Conservation (phyloP, 2,888 invertebrate species). For the Thalpophila matura region DNA sequence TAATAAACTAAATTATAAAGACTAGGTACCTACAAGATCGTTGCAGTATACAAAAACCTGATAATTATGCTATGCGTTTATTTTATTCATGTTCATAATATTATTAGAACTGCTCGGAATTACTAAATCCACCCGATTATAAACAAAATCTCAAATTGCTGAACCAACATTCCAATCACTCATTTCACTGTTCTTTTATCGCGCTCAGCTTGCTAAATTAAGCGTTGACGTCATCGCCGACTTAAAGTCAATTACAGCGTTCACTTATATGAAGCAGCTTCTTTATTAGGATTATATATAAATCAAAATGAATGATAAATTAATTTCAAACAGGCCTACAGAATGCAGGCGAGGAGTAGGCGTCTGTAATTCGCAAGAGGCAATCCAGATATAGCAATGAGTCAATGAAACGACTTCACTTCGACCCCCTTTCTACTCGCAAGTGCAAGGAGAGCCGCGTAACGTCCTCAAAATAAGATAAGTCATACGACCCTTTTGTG, state of each 20-base stretch:
- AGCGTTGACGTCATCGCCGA: conserved; percentile 51
- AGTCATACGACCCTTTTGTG: conserved; percentile 12
- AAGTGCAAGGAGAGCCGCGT: conserved; percentile 53
- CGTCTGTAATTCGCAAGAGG: conserved; percentile 65
- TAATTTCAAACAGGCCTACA: conserved; percentile 47
- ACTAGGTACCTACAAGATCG: too few species aligned
- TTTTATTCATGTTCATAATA: too few species aligned
- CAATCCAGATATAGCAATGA: conserved; percentile 75
- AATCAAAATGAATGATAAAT: conserved; percentile 60
- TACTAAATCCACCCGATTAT: not conserved
- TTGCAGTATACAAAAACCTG: too few species aligned
- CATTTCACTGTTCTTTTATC: conserved; percentile 47
- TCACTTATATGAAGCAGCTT: conserved; percentile 43
- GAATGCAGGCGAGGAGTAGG: conserved; percentile 60
- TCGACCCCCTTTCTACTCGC: conserved; percentile 64
- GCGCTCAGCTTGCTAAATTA: conserved; percentile 34
- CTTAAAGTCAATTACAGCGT: conserved; percentile 47
- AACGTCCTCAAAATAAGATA: conserved; percentile 26
- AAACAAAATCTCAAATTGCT: not conserved
- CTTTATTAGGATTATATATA: conserved; percentile 47
- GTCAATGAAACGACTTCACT: conserved; percentile 69
- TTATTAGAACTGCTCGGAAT: too few species aligned
- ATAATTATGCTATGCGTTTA: too few species aligned
- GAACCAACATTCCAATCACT: conserved; percentile 33
- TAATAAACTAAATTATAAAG: too few species aligned